Conservation (phyloP, 2,888 invertebrate genomes). For the Athalia circularis region DNA sequence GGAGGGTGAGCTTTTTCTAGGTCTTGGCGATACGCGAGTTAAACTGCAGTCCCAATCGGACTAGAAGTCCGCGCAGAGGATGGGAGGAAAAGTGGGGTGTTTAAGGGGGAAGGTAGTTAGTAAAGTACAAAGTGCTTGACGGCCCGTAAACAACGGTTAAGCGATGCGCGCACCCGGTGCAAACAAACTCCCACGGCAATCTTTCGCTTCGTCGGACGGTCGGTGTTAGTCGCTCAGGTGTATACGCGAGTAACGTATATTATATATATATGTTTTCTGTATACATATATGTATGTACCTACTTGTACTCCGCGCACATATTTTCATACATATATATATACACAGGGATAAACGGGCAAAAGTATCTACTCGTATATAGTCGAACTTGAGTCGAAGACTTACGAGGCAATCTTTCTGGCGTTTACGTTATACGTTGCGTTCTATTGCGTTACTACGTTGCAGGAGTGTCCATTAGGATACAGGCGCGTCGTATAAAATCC, state of each 20-base stretch:
- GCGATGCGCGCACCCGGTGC: constrained; percentile 58
- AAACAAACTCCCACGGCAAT: constrained; percentile 47
- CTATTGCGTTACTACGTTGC: constrained; percentile 2
- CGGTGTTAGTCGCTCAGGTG: constrained; percentile 25
- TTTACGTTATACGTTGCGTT: constrained; percentile 30
- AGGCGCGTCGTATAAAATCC: constrained; percentile 30
- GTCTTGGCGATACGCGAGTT: neutral
- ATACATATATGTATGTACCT: neutral
- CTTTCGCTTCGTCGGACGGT: constrained; percentile 36
- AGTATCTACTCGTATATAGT: neutral
- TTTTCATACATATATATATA: neutral
- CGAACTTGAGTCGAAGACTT: constrained; percentile 35
- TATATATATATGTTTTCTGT: neutral
- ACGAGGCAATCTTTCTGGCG: constrained; percentile 36
- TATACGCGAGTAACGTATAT: neutral
- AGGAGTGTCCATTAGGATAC: constrained; percentile 40
- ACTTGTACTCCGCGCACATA: neutral
- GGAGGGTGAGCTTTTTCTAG: neutral
- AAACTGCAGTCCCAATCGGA: neutral
- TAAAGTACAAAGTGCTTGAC: constrained; percentile 64
- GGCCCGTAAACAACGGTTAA: constrained; percentile 70
- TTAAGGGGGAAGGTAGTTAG: constrained; percentile 63
- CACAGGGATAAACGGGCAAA: neutral
- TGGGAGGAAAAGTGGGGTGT: neutral
- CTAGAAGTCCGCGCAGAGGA: neutral